Percentiles rank a stretch among this genome's conserved stretches.
Evolutionary conservation across 2,888 invertebrate species (phyloP).

Genomic region (Mycalesis mineus): DNA sequence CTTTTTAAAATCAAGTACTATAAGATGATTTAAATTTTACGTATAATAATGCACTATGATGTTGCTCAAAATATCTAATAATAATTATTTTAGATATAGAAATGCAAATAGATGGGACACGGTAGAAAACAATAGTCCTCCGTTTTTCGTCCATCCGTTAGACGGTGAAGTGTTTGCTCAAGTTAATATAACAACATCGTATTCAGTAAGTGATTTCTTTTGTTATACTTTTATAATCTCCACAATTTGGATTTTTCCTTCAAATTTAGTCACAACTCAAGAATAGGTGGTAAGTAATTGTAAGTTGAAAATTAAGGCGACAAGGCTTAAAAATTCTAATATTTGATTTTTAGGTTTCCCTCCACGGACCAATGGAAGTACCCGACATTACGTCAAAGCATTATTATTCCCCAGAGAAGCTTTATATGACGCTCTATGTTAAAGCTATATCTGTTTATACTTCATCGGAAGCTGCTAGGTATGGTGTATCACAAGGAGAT

Average conservation of each 20-base stretch:
- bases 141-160: slow-evolving; percentile 81
- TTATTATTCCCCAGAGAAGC: slow-evolving; percentile 68
- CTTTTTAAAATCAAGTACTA: too few species aligned
- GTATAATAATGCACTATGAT: too few species aligned
- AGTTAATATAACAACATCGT: slow-evolving; percentile 80
- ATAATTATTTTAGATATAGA: slow-evolving; percentile 73
- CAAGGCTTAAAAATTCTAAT: too few species aligned
- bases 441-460: slow-evolving; percentile 80
- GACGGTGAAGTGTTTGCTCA: slow-evolving; percentile 87
- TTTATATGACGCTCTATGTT: slow-evolving; percentile 80
- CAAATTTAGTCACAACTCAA: too few species aligned
- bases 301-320: too few species aligned
- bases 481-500: slow-evolving; percentile 9
- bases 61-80: too few species aligned
- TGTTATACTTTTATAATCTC: too few species aligned
- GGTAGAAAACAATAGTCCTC: slow-evolving; percentile 57
- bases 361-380: slow-evolving; percentile 83
- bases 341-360: slow-evolving; percentile 75
- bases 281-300: too few species aligned
- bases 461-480: slow-evolving; percentile 76
- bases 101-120: slow-evolving; percentile 74
- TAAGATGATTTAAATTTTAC: too few species aligned
- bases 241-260: too few species aligned
- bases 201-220: slow-evolving; percentile 80
- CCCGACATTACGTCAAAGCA: slow-evolving; percentile 81